Evolutionary conservation across 2,113 vertebrate species (phyloP).

Genomic region (Carassius auratus): DNA sequence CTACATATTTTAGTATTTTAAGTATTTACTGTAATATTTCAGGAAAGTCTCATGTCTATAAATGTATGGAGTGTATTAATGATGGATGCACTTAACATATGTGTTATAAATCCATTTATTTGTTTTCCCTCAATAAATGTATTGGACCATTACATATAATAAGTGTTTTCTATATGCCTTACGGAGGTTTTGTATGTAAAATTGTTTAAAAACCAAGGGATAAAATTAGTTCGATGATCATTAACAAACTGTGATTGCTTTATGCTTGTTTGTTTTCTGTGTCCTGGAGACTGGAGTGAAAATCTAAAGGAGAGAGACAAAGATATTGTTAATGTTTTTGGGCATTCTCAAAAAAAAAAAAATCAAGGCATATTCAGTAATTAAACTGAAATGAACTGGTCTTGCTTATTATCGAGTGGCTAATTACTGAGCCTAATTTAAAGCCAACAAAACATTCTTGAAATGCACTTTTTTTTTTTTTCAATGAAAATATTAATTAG

Average conservation of each 20-base stretch:
- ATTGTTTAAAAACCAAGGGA: background rate
- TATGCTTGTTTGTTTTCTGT: slow-evolving; percentile 13
- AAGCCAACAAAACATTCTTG: background rate
- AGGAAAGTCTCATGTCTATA: background rate
- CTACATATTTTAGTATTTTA: background rate
- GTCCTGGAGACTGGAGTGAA: slow-evolving; percentile 51
- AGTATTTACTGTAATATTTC: background rate
- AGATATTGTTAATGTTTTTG: slow-evolving; percentile 22
- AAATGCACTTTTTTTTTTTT: background rate
- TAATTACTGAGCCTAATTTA: background rate
- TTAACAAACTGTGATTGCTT: background rate
- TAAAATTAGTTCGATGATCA: background rate
- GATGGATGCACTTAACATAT: background rate
- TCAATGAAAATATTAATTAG: background rate
- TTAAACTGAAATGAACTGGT: background rate
- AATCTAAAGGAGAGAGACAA: slow-evolving; percentile 45
- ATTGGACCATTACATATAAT: background rate
- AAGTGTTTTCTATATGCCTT: background rate
- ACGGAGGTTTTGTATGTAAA: background rate
- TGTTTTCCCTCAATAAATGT: background rate
- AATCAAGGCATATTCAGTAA: background rate
- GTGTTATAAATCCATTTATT: background rate
- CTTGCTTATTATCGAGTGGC: background rate
- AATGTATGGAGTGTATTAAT: background rate
- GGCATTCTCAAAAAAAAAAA: background rate